Percentiles rank a stretch among this genome's conserved stretches.
phyloP scores from a whole-genome alignment of 2,888 invertebrate species.

The Ormyrus rosae region DNA sequence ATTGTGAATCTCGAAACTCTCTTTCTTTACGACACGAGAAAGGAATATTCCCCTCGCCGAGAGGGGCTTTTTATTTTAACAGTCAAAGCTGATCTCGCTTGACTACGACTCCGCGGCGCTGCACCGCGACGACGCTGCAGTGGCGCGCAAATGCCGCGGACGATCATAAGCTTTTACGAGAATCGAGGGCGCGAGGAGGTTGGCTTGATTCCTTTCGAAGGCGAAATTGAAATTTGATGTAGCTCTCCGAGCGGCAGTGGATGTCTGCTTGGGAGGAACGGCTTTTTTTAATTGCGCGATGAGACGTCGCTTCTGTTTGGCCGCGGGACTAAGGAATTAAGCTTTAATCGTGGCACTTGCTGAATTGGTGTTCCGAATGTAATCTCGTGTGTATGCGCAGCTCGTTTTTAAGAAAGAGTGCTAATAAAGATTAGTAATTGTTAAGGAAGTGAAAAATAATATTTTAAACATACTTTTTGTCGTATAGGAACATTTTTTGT shows the following conservation, averaged over 20 bases:
- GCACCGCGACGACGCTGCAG: conserved; percentile 1
- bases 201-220: conserved; percentile 24
- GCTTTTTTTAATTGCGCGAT: conserved; percentile 38
- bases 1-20: conserved; percentile 29
- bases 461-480: too few relatives aligned
- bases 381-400: too few relatives aligned
- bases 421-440: too few relatives aligned
- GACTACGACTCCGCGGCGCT: too few relatives aligned
- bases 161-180: conserved; percentile 51
- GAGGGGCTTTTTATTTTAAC: background rate
- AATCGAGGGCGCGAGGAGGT: conserved; percentile 38
- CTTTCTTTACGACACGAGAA: conserved; percentile 15
- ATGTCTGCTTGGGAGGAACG: conserved; percentile 17
- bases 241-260: conserved; percentile 27
- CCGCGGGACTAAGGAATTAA: conserved; percentile 17
- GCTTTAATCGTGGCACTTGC: background rate
- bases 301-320: background rate
- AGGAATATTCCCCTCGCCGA: background rate
- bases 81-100: conserved; percentile 9
- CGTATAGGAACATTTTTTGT: too few relatives aligned
- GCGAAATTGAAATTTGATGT: conserved; percentile 56
- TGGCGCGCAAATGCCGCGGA: conserved; percentile 6
- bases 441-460: too few relatives aligned
- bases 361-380: too few relatives aligned
- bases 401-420: too few relatives aligned